Evolutionary conservation across 2,888 invertebrate species (phyloP).

Genomic region (Pogonocherus hispidulus): DNA sequence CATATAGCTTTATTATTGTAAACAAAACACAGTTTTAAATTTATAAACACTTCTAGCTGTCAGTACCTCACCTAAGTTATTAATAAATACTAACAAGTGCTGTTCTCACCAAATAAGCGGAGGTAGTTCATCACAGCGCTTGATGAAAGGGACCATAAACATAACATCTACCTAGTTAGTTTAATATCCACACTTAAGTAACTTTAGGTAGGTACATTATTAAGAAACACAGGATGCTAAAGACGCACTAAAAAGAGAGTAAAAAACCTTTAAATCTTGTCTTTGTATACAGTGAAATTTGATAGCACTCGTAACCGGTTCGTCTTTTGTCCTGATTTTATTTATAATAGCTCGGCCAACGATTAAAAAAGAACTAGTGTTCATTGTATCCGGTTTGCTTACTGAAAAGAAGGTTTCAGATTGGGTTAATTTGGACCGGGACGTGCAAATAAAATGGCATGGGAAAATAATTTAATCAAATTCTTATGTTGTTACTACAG

Average conservation of each 20-base stretch:
- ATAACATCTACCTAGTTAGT: too few relatives aligned
- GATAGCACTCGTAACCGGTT: conserved; percentile 22
- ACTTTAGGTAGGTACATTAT: conserved; percentile 12
- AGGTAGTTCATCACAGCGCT: too few relatives aligned
- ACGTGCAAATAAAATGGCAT: not conserved
- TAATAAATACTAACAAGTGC: too few relatives aligned
- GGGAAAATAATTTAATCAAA: not conserved
- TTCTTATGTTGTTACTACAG: not conserved
- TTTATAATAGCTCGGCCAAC: conserved; percentile 7
- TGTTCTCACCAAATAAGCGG: too few relatives aligned
- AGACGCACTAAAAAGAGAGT: conserved; percentile 10
- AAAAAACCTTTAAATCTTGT: conserved; percentile 25
- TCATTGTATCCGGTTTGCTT: conserved; percentile 32
- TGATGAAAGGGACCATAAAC: too few relatives aligned
- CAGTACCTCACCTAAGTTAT: too few relatives aligned
- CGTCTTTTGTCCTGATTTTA: conserved; percentile 27
- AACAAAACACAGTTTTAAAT: too few relatives aligned
- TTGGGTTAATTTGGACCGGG: not conserved
- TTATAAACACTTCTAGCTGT: too few relatives aligned
- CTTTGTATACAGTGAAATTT: conserved; percentile 25
- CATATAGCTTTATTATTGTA: too few relatives aligned
- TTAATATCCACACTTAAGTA: conserved; percentile 1
- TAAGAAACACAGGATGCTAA: conserved; percentile 9
- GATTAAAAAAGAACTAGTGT: conserved; percentile 9
- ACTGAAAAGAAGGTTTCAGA: conserved; percentile 21